Base-by-base conservation (phyloP, 2,888 invertebrate species). In the Trichopria drosophilae region DNA sequence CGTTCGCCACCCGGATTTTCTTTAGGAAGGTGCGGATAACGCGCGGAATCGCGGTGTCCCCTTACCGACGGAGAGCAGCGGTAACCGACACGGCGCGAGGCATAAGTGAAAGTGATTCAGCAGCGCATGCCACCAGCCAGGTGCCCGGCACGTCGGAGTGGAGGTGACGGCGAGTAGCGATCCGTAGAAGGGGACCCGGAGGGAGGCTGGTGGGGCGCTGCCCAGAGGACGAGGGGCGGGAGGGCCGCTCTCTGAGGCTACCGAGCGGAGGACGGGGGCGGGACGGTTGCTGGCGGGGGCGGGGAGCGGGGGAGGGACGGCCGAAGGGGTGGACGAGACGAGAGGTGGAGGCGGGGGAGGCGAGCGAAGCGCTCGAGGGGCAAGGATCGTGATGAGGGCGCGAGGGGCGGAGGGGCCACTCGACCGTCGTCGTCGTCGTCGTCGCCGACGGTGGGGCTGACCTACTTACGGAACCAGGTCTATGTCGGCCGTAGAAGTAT, bases 381-480 rank as follows among this genome's bases (percentile, higher is more conserved):
- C 31, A 19, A 19, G 43, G 35, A 15, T 23, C 16, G 19, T 13
- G 23, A 10, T 26, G 12, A 34, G 32, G 26, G 26, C 16, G 22
- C 4, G 45, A 16, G 28, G 20, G 45, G 41, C 39, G 57, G 57
- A 39, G 58, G 29, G 44, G 51, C 40, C 55, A 53, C 58, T 57
- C 61, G 58, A 58, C 57, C 60, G 60, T 60, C 57, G 61, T 46
- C 47, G 55, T 43, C 58, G 51, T 46, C 44, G 46, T 39, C 49
- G 52, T 45, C 36, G 26, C 34, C 37, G 26, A 29, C 48, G 62
- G 73, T 61, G 71, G 72, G 74, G 78, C 75, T 88, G 90, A 89
- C 90, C 90, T 85, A 90, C 89, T 90, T 90, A 88, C 86, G 84
- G 86, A 89, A 89, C 87, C 88, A 89, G 89, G 89, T 89, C 89